These are phyloP conservation scores for Keiferia lycopersicella DNA, from an alignment of 2,888 invertebrate genomes.

Conservation along the genomic window DNA sequence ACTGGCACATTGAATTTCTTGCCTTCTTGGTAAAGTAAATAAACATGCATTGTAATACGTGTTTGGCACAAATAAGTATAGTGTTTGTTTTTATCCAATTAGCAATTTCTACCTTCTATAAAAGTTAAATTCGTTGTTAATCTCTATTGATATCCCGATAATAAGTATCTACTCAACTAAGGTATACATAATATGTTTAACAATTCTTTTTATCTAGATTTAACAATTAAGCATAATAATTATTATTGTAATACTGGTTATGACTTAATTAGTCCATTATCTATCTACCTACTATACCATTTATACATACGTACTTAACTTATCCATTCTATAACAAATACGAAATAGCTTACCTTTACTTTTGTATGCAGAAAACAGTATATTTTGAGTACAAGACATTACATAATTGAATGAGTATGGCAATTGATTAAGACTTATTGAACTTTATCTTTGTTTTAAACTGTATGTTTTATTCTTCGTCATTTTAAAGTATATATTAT, in stretches of 20 bases:
- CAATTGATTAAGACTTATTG: too few relatives aligned
- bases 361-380: too few relatives aligned
- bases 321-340: too few relatives aligned
- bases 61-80: not conserved
- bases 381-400: too few relatives aligned
- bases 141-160: not conserved
- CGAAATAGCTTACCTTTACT: too few relatives aligned
- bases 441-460: too few relatives aligned
- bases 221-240: constrained; percentile 2
- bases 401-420: too few relatives aligned
- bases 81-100: not conserved
- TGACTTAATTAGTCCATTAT: not conserved
- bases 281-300: not conserved
- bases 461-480: too few relatives aligned
- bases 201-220: constrained; percentile 4
- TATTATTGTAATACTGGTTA: not conserved
- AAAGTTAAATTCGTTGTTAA: constrained; percentile 16
- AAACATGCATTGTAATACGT: not conserved
- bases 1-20: not conserved
- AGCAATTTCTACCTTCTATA: not conserved
- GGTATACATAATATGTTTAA: not conserved
- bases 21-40: not conserved
- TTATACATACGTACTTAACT: not conserved
- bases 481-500: too few relatives aligned
- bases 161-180: not conserved